A percentile compares a stretch with the other conserved stretches of the same genome.
These are phyloP conservation scores for Tapirus indicus DNA, from an alignment of 2,797 vertebrate genomes.

Conservation along the genomic window DNA sequence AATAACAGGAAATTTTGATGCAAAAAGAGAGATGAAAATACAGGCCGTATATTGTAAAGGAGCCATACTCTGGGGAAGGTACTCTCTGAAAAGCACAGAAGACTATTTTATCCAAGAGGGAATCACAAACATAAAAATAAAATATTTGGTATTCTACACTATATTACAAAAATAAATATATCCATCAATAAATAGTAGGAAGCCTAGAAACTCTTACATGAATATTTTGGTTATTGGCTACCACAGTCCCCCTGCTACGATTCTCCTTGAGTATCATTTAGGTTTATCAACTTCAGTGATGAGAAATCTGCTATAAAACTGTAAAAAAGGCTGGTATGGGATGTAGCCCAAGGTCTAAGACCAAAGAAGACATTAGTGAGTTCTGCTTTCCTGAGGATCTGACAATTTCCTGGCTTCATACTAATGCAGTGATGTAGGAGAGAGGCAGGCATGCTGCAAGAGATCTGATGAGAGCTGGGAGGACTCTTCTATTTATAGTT, in stretches of 20 bases:
- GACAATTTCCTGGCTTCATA: constrained; percentile 87
- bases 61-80: background rate
- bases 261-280: constrained; percentile 72
- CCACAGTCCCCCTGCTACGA: constrained; percentile 56
- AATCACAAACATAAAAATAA: constrained; percentile 88
- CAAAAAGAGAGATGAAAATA: constrained; percentile 38
- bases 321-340: constrained; percentile 72
- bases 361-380: constrained; percentile 81
- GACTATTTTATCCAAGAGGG: constrained; percentile 37
- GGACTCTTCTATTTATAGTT: background rate
- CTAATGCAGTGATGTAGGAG: constrained; percentile 87
- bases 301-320: constrained; percentile 86
- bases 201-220: constrained; percentile 89
- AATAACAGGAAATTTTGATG: constrained; percentile 20
- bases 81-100: constrained; percentile 8
- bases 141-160: constrained; percentile 90
- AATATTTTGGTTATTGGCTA: constrained; percentile 57
- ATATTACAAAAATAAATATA: constrained; percentile 97
- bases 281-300: constrained; percentile 77
- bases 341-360: constrained; percentile 48
- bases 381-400: constrained; percentile 90
- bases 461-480: constrained; percentile 75
- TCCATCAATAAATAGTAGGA: constrained; percentile 98
- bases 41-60: background rate
- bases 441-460: constrained; percentile 88